These are phyloP conservation scores for Phymatocera aterrima DNA, from an alignment of 2,888 invertebrate genomes.

Conservation along the genomic window DNA sequence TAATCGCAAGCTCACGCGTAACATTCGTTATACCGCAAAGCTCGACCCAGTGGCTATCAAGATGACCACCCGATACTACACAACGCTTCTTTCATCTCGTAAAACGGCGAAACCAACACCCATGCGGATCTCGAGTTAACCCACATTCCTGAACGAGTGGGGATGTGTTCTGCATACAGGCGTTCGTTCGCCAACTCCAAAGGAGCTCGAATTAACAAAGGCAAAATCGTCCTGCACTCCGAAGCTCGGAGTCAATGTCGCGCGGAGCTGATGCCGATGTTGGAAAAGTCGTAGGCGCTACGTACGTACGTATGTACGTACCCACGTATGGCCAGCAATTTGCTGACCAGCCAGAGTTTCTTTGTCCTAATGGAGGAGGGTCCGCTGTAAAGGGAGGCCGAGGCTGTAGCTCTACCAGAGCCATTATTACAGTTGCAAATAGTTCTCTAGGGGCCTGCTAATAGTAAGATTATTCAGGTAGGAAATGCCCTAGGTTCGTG, in stretches of 20 bases:
- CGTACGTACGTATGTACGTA: neutral
- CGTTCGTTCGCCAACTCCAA: neutral
- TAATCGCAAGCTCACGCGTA: neutral
- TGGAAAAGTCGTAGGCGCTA: neutral
- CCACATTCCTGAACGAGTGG: neutral
- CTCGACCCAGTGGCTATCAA: neutral
- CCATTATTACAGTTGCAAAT: constrained; percentile 39
- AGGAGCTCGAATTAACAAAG: neutral
- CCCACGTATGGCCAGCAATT: constrained; percentile 1
- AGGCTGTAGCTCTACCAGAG: neutral
- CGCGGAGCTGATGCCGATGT: neutral
- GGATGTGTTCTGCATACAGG: neutral
- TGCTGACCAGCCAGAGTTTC: constrained; percentile 24
- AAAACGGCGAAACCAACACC: no score
- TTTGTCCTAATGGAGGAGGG: constrained; percentile 13
- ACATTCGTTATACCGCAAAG: neutral
- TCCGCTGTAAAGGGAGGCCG: neutral
- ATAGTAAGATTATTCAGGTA: constrained; percentile 39
- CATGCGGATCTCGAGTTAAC: neutral
- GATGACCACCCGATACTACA: neutral
- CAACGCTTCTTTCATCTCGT: constrained; percentile 14
- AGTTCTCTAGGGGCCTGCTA: constrained; percentile 31
- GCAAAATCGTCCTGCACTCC: neutral
- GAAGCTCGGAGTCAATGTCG: neutral
- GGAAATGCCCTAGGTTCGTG: constrained; percentile 21